Percentiles rank a stretch among this genome's conserved stretches.
Conservation (phyloP, 2,113 vertebrate species). For the Sturnira hondurensis region DNA sequence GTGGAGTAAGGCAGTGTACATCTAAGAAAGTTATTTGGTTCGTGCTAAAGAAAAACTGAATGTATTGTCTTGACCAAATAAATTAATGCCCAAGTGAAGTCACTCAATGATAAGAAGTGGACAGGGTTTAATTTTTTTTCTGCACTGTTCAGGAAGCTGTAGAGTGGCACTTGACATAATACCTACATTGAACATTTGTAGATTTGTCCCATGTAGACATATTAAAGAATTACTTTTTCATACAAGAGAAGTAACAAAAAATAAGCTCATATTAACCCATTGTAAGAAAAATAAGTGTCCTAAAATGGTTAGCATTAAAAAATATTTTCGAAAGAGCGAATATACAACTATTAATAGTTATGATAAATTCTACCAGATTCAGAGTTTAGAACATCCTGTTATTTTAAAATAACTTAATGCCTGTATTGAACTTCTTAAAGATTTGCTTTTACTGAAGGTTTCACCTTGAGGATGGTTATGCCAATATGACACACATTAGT, state of each 20-base stretch:
- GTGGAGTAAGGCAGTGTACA: conserved; percentile 19
- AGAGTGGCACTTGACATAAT: background rate
- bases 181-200: background rate
- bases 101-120: background rate
- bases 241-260: background rate
- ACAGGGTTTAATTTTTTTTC: background rate
- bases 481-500: background rate
- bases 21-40: conserved; percentile 47
- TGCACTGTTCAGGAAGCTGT: background rate
- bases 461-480: conserved; percentile 23
- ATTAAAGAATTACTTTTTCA: conserved; percentile 10
- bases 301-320: background rate
- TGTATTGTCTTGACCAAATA: conserved; percentile 20
- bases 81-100: conserved; percentile 30
- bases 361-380: background rate
- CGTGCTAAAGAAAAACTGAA: conserved; percentile 25
- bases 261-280: background rate
- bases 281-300: background rate
- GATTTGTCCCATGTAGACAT: background rate
- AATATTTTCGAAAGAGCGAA: conserved; percentile 20
- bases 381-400: background rate
- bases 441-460: background rate
- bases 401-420: conserved; percentile 41
- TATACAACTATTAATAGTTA: background rate
- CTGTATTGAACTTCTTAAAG: background rate